phyloP scores from a whole-genome alignment of 2,888 invertebrate species.

The Pasiphila rectangulata region DNA sequence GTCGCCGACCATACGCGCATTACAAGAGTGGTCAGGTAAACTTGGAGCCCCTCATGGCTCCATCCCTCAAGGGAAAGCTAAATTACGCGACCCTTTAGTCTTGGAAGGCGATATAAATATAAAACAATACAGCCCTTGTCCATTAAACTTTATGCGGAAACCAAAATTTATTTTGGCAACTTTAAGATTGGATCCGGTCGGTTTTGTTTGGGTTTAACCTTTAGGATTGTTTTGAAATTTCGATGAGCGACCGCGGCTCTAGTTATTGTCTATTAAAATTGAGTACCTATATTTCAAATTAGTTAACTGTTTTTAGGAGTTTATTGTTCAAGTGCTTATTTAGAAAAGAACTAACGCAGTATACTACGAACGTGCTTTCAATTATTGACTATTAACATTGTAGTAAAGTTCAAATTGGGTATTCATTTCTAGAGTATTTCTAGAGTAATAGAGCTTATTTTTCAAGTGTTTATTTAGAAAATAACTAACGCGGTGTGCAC shows the following conservation, averaged over 20 bases:
- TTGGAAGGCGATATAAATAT: slow-evolving; percentile 56
- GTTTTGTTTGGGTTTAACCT: slow-evolving; percentile 38
- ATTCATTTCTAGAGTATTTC: no score
- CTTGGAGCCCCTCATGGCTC: slow-evolving; percentile 38
- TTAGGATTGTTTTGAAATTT: slow-evolving; percentile 16
- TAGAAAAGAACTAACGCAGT: no score
- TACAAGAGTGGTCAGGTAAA: slow-evolving; percentile 45
- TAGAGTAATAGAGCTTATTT: no score
- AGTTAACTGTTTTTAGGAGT: no score
- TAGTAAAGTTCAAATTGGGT: no score
- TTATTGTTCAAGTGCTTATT: no score
- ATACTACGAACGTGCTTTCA: no score
- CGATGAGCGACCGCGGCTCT: neutral
- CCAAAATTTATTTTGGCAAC: slow-evolving; percentile 48
- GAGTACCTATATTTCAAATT: neutral
- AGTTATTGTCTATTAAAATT: neutral
- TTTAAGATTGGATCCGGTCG: slow-evolving; percentile 45
- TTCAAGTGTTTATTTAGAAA: no score
- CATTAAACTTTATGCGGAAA: slow-evolving; percentile 51
- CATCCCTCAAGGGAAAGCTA: slow-evolving; percentile 45
- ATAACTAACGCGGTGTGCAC: no score
- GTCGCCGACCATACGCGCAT: slow-evolving; percentile 23
- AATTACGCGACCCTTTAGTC: slow-evolving; percentile 55
- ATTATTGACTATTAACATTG: no score
- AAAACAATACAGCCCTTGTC: slow-evolving; percentile 56